These are phyloP conservation scores for Eupithecia abbreviata DNA, from an alignment of 2,888 invertebrate species.

Conservation along the genomic window DNA sequence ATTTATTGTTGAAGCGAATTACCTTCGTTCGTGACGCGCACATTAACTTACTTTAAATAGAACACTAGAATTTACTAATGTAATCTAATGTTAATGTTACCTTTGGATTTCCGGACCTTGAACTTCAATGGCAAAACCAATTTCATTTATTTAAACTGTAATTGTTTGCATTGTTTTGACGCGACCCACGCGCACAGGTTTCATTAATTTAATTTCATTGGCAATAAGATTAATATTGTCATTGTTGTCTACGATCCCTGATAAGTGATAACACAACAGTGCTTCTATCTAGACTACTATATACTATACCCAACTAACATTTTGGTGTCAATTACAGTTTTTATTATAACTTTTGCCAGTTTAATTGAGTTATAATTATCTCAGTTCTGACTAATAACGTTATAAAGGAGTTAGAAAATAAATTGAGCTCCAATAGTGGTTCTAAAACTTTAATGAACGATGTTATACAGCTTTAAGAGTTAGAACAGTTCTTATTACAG, in stretches of 20 bases:
- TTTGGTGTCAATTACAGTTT: no score
- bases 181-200: background rate
- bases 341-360: no score
- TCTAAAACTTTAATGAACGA: no score
- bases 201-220: background rate
- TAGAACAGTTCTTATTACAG: no score
- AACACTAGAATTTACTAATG: background rate
- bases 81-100: background rate
- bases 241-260: conserved; percentile 28
- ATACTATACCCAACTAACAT: no score
- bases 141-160: conserved; percentile 1
- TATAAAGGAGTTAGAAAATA: no score
- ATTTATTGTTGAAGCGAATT: conserved; percentile 24
- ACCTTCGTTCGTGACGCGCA: conserved; percentile 13
- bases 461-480: no score
- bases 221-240: conserved; percentile 25
- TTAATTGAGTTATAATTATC: no score
- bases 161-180: conserved; percentile 9
- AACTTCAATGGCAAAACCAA: background rate
- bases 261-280: background rate
- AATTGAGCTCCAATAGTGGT: no score
- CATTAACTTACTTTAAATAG: conserved; percentile 15
- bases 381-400: no score
- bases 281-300: background rate
- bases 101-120: background rate